phyloP scores from a whole-genome alignment of 1,140 invertebrate species.

The Neelides sp. region DNA sequence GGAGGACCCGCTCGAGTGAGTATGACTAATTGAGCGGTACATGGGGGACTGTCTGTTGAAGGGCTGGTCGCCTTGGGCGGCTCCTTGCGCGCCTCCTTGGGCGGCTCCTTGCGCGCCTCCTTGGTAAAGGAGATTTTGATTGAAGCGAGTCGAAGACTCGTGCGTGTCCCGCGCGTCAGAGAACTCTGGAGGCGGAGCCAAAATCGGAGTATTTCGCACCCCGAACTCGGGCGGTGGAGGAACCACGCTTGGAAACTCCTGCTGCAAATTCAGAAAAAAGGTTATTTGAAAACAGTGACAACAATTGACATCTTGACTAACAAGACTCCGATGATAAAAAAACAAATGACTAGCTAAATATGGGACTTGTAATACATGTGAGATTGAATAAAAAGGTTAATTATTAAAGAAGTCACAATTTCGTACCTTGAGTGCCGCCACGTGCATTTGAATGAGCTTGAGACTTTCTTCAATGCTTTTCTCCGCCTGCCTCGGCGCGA shows the following conservation, averaged over 20 bases:
- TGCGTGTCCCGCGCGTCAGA: constrained; percentile 39
- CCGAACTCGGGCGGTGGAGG: constrained; percentile 34
- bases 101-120: constrained; percentile 48
- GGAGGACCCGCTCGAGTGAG: constrained; percentile 26
- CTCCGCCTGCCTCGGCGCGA: constrained; percentile 32
- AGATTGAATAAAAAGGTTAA: constrained; percentile 1
- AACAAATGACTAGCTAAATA: background rate
- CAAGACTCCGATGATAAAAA: too few relatives aligned
- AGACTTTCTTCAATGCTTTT: constrained; percentile 38
- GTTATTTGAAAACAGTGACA: background rate
- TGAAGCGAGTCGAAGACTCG: constrained; percentile 34
- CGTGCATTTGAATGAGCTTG: constrained; percentile 37
- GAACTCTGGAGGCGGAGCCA: constrained; percentile 68
- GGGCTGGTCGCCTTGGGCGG: constrained; percentile 31
- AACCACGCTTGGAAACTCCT: constrained; percentile 31
- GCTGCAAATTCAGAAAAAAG: constrained; percentile 17
- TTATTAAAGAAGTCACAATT: background rate
- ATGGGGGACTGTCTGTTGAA: constrained; percentile 29
- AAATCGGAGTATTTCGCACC: constrained; percentile 40
- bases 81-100: constrained; percentile 39
- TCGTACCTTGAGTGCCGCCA: constrained; percentile 33
- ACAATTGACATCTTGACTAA: background rate
- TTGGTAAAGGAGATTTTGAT: constrained; percentile 47
- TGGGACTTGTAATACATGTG: background rate
- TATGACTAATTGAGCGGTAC: constrained; percentile 28